Conservation (phyloP, 2,113 vertebrate species). For the Odocoileus virginianus region DNA sequence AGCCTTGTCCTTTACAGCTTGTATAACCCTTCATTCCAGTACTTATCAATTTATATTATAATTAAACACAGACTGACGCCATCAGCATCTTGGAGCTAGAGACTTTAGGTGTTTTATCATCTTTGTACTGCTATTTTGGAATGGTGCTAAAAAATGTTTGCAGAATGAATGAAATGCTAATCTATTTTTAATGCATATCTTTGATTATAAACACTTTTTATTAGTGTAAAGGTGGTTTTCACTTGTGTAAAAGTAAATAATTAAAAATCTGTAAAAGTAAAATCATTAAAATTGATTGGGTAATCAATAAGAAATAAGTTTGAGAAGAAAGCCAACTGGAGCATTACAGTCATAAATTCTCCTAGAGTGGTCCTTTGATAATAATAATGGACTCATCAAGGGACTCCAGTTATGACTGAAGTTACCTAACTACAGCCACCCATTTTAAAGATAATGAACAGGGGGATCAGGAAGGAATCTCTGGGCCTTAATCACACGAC, state of each 20-base stretch:
- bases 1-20: background rate
- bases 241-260: constrained; percentile 13
- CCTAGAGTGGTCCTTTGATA: background rate
- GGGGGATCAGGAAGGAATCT: background rate
- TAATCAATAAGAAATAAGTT: background rate
- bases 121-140: background rate
- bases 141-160: background rate
- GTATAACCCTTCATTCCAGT: background rate
- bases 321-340: background rate
- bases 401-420: background rate
- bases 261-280: constrained; percentile 7
- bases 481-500: background rate
- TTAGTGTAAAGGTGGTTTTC: background rate
- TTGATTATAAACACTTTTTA: background rate
- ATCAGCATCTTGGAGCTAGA: background rate
- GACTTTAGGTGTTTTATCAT: background rate
- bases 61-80: background rate
- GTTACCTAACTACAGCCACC: background rate
- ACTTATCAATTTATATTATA: background rate
- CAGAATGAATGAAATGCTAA: background rate
- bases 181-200: background rate
- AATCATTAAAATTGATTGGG: background rate
- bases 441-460: background rate
- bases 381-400: background rate
- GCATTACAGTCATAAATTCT: background rate